phyloP scores from a whole-genome alignment of 2,797 vertebrate genomes.

The Parotocinclus haroldoi region DNA sequence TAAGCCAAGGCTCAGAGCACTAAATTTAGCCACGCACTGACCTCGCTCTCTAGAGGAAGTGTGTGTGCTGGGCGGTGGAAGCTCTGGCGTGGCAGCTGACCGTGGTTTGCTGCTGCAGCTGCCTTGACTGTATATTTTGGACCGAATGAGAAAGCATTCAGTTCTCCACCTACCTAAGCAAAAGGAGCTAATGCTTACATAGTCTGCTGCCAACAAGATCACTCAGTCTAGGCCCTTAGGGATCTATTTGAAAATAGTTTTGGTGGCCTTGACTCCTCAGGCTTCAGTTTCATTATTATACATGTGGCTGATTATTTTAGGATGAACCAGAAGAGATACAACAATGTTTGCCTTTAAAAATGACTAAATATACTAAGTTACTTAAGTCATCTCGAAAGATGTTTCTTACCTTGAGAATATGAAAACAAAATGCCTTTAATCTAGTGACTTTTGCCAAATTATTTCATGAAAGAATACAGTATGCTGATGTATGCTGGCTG shows the following conservation, averaged over 20 bases:
- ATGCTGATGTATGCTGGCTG: no score
- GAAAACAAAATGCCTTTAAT: no score
- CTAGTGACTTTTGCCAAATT: no score
- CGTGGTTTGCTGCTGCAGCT: conserved; percentile 60
- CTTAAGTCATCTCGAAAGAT: no score
- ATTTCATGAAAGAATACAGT: no score
- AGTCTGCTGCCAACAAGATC: conserved; percentile 29
- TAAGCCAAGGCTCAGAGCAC: conserved; percentile 52
- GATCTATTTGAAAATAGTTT: conserved; percentile 18
- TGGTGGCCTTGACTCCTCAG: neutral
- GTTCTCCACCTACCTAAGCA: conserved; percentile 31
- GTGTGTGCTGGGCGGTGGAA: conserved; percentile 52
- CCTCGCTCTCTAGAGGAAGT: conserved; percentile 56
- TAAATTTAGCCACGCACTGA: conserved; percentile 71
- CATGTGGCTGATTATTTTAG: no score
- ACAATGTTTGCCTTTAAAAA: no score
- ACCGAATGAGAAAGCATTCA: conserved; percentile 66
- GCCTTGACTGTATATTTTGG: conserved; percentile 63
- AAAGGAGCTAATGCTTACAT: conserved; percentile 3
- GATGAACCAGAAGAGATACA: no score
- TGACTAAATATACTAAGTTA: no score
- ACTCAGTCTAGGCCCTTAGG: conserved; percentile 3
- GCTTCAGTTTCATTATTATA: no score
- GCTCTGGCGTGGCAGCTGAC: conserved; percentile 55
- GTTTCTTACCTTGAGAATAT: no score